Conservation (phyloP, 2,888 invertebrate species). For the Chirona hameri region DNA sequence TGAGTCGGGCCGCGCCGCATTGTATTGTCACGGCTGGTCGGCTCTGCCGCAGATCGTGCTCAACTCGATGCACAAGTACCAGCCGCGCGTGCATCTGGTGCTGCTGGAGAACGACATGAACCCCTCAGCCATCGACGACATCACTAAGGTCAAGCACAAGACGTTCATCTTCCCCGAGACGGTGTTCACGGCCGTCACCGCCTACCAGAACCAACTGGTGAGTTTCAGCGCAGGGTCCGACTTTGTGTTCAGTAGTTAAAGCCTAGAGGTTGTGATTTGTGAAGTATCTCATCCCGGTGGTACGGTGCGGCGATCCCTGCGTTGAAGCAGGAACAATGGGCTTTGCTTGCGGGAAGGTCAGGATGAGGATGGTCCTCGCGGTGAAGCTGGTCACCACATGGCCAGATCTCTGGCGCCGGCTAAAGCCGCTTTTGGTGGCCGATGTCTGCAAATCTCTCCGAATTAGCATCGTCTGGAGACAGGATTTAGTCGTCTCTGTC, state of each 20-base stretch:
- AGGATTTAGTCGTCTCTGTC: too few relatives aligned
- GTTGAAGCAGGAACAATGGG: too few relatives aligned
- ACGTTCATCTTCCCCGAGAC: conserved; percentile 97
- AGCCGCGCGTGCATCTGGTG: conserved; percentile 95
- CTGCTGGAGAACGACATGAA: conserved; percentile 75
- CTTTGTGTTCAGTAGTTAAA: too few relatives aligned
- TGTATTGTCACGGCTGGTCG: background rate
- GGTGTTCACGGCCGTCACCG: conserved; percentile 98
- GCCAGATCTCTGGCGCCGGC: background rate
- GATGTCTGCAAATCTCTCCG: too few relatives aligned
- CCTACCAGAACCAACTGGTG: conserved; percentile 97
- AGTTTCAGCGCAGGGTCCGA: conserved; percentile 46
- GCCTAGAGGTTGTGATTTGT: too few relatives aligned
- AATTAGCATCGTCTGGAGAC: too few relatives aligned
- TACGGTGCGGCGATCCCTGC: too few relatives aligned
- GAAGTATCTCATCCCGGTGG: too few relatives aligned
- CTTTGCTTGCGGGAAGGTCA: too few relatives aligned
- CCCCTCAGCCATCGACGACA: conserved; percentile 67
- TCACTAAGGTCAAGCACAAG: conserved; percentile 89
- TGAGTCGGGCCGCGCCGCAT: conserved; percentile 58
- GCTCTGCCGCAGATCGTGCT: conserved; percentile 79
- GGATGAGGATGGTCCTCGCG: too few relatives aligned
- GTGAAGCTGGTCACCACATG: too few relatives aligned
- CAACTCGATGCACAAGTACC: conserved; percentile 99
- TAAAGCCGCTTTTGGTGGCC: too few relatives aligned